Conservation (phyloP, 2,113 vertebrate genomes). For the Mirza zaza region DNA sequence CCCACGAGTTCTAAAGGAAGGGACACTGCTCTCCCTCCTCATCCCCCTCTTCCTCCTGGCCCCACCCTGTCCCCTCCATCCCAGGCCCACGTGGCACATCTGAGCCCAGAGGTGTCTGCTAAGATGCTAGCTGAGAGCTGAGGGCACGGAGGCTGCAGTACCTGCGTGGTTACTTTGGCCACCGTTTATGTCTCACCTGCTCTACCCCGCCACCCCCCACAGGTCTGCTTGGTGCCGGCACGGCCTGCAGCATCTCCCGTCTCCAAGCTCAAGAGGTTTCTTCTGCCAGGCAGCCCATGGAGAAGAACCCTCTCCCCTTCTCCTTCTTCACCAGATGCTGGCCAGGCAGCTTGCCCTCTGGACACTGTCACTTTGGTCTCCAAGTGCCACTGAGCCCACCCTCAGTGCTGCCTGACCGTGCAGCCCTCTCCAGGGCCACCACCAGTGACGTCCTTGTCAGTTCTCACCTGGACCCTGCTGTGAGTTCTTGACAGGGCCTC, state of each 20-base stretch:
- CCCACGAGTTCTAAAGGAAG: background rate
- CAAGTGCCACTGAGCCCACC: rapidly evolving
- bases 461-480: background rate
- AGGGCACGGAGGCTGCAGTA: background rate
- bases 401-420: background rate
- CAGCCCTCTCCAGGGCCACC: background rate
- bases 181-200: rapidly evolving
- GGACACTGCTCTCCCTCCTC: background rate
- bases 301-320: background rate
- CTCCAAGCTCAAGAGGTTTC: background rate
- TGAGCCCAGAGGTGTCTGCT: no score
- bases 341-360: background rate
- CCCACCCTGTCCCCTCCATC: rapidly evolving
- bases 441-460: background rate
- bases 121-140: background rate
- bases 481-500: background rate
- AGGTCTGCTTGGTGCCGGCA: no score
- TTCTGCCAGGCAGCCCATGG: background rate
- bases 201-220: background rate
- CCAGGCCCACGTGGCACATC: background rate
- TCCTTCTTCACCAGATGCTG: background rate
- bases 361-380: background rate
- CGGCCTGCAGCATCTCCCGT: rapidly evolving
- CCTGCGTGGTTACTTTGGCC: background rate
- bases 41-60: background rate